Percentiles rank a stretch among this genome's conserved stretches.
phyloP scores from a whole-genome alignment of 2,113 vertebrate genomes.

The Bubo scandiacus region DNA sequence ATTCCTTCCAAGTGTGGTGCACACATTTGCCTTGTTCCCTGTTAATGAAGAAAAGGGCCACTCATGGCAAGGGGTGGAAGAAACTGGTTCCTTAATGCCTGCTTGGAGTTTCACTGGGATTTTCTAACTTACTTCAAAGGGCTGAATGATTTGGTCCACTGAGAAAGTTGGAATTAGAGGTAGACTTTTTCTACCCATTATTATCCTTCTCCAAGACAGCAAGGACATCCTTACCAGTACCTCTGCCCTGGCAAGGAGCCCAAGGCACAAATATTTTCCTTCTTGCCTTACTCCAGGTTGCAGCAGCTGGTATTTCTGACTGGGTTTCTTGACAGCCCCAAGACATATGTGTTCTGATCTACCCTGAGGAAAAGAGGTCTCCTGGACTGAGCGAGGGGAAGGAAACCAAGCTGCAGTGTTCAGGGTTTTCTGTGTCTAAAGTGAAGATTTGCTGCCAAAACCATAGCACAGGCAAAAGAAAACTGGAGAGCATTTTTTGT shows the following conservation, averaged over 20 bases:
- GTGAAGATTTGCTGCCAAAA: not conserved
- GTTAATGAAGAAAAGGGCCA: not conserved
- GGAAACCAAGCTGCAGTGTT: not conserved
- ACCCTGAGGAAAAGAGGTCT: not conserved
- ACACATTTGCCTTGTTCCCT: not conserved
- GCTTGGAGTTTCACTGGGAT: not conserved
- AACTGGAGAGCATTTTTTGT: not conserved
- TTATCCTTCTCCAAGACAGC: not conserved
- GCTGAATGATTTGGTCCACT: not conserved
- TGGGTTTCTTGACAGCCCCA: not conserved
- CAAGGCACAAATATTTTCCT: not conserved
- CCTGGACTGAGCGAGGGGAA: not conserved
- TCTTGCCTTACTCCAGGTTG: not conserved
- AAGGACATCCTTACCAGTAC: not conserved
- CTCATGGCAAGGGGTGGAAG: fast-evolving
- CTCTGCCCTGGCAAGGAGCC: not conserved
- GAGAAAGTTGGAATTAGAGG: not conserved
- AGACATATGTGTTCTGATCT: not conserved
- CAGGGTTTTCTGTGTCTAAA: not conserved
- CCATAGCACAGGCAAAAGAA: not conserved
- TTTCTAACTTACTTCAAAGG: not conserved
- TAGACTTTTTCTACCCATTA: not conserved
- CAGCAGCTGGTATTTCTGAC: not conserved
- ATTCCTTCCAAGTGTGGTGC: too few relatives aligned
- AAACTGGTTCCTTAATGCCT: not conserved